These are phyloP conservation scores for Polymixis flavicincta DNA, from an alignment of 2,888 invertebrate species.

Conservation along the genomic window DNA sequence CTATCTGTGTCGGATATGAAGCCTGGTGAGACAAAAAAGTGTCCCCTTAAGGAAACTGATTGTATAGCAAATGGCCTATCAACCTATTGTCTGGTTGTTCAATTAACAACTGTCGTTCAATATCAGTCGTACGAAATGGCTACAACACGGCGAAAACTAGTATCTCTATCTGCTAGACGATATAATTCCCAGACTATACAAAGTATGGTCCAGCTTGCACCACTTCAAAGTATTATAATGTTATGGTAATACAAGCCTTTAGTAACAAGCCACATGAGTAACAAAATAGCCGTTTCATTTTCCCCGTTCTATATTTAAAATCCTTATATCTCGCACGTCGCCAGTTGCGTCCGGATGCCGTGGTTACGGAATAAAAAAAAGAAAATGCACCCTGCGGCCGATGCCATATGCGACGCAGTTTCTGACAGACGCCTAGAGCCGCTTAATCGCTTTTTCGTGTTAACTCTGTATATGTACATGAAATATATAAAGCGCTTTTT, in stretches of 20 bases:
- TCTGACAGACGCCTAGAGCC: constrained; percentile 55
- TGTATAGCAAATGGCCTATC: neutral
- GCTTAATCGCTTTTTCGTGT: constrained; percentile 64
- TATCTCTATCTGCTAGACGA: neutral
- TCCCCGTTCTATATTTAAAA: constrained; percentile 83
- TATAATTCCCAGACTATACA: neutral
- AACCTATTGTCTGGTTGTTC: neutral
- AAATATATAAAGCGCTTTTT: constrained; percentile 48
- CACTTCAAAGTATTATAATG: constrained; percentile 39
- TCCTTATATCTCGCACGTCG: constrained; percentile 78
- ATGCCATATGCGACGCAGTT: constrained; percentile 72
- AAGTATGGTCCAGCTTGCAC: constrained; percentile 31
- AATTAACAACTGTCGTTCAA: neutral
- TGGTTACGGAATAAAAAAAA: constrained; percentile 66
- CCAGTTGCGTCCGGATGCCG: constrained; percentile 70
- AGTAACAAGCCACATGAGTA: constrained; percentile 58
- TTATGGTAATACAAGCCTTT: constrained; percentile 38
- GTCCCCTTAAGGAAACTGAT: neutral
- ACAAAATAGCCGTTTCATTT: constrained; percentile 69
- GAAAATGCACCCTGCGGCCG: constrained; percentile 73
- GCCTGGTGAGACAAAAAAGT: too few species aligned
- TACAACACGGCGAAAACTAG: neutral
- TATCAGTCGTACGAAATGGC: neutral
- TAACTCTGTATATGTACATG: constrained; percentile 20
- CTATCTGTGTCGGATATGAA: too few species aligned